phyloP scores from a whole-genome alignment of 2,797 vertebrate genomes.

The Momotus momota region DNA sequence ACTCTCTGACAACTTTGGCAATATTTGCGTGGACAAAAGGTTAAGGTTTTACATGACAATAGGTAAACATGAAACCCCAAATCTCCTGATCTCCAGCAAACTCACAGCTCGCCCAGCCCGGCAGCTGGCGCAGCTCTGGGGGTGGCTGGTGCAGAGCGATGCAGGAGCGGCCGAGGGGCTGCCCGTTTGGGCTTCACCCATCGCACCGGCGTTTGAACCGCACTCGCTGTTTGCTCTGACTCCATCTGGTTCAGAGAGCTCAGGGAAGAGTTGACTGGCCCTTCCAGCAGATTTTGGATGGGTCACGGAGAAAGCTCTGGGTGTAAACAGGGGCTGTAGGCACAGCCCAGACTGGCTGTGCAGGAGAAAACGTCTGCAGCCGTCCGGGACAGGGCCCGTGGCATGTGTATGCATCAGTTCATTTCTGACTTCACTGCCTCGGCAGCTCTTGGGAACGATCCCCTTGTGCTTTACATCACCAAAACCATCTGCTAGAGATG shows the following conservation, averaged over 20 bases:
- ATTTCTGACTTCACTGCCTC: slow-evolving; percentile 40
- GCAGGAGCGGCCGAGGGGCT: neutral
- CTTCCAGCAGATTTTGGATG: neutral
- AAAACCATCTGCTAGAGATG: slow-evolving; percentile 68
- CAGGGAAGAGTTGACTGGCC: neutral
- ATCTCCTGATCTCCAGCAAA: neutral
- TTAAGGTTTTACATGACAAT: neutral
- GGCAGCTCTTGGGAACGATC: slow-evolving; percentile 29
- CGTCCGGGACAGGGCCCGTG: neutral
- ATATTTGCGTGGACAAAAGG: slow-evolving; percentile 11
- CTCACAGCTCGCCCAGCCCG: neutral
- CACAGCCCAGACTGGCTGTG: neutral
- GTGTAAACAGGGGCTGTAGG: accelerated
- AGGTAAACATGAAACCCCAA: neutral
- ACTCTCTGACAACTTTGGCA: neutral
- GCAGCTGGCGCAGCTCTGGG: accelerated
- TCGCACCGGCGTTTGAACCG: neutral
- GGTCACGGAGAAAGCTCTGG: neutral
- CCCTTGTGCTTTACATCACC: slow-evolving; percentile 23
- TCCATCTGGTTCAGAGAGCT: neutral
- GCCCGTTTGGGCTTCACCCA: neutral
- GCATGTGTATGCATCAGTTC: neutral
- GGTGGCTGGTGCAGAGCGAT: neutral
- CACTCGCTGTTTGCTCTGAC: accelerated
- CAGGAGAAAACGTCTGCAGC: neutral